Conservation (phyloP, 2,888 invertebrate genomes). For the Nematopogon swammerdamellus region DNA sequence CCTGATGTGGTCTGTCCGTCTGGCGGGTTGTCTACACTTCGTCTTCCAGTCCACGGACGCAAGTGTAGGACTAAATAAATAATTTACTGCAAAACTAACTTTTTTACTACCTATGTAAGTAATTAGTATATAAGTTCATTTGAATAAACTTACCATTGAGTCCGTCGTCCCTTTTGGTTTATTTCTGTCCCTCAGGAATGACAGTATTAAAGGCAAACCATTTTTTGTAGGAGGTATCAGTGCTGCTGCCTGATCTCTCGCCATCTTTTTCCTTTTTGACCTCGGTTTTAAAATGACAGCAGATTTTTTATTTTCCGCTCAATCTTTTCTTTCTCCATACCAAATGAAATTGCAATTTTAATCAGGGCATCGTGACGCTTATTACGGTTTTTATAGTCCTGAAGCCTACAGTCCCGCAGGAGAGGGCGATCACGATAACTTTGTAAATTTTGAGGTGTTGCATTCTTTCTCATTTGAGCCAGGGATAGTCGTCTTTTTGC, state of each 20-base stretch:
- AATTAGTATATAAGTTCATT: not conserved
- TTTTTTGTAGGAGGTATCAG: not conserved
- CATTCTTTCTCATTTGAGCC: too few relatives aligned
- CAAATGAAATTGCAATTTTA: not conserved
- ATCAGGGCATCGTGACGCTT: slow-evolving; percentile 2
- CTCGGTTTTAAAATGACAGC: not conserved
- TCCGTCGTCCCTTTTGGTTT: slow-evolving; percentile 1
- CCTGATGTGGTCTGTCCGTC: too few relatives aligned
- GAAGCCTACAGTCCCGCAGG: not conserved
- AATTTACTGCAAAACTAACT: too few relatives aligned
- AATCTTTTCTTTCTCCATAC: slow-evolving; percentile 1
- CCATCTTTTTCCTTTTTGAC: not conserved
- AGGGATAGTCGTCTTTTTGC: too few relatives aligned
- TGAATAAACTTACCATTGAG: not conserved
- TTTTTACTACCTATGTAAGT: not conserved
- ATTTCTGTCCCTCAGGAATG: slow-evolving; percentile 1
- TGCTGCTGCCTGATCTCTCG: not conserved
- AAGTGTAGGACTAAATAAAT: too few relatives aligned
- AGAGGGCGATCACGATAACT: slow-evolving; percentile 1
- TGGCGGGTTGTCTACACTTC: too few relatives aligned
- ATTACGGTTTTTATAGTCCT: slow-evolving; percentile 1
- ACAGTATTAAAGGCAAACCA: slow-evolving; percentile 1
- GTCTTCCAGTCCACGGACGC: too few relatives aligned
- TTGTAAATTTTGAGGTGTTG: not conserved
- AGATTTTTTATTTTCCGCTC: slow-evolving; percentile 1